Percentiles rank a stretch among this genome's conserved stretches.
Conservation (phyloP, 2,797 vertebrate species). For the Novumbra hubbsi region DNA sequence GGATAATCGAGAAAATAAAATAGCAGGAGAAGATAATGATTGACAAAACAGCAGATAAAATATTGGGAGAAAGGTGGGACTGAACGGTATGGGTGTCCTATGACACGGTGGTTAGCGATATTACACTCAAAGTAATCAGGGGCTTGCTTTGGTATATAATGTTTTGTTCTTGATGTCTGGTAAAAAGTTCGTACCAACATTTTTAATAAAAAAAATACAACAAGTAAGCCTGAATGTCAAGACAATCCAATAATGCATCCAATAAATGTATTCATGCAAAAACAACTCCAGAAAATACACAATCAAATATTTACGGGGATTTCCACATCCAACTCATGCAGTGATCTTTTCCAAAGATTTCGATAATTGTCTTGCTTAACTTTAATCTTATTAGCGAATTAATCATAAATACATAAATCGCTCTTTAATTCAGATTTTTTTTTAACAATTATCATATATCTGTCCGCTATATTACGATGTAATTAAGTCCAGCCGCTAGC, state of each 20-base stretch:
- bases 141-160: not conserved
- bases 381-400: constrained; percentile 80
- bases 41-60: not conserved
- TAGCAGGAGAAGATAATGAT: not conserved
- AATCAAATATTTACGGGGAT: not conserved
- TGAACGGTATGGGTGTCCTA: too few relatives aligned
- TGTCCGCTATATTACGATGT: constrained; percentile 95
- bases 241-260: not conserved
- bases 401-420: constrained; percentile 98
- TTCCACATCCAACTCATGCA: not conserved
- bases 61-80: too few relatives aligned
- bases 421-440: constrained; percentile 99
- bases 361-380: constrained; percentile 53
- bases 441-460: constrained; percentile 98
- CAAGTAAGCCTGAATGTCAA: not conserved
- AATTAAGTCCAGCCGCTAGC: constrained; percentile 92
- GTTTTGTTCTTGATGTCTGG: not conserved
- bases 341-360: constrained; percentile 26
- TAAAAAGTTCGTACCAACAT: not conserved
- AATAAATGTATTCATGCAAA: not conserved
- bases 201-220: not conserved
- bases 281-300: not conserved
- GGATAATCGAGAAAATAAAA: not conserved
- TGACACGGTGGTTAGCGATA: not conserved
- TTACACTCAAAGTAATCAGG: not conserved